phyloP scores from a whole-genome alignment of 2,113 vertebrate species.

The Oenanthe oenanthe region DNA sequence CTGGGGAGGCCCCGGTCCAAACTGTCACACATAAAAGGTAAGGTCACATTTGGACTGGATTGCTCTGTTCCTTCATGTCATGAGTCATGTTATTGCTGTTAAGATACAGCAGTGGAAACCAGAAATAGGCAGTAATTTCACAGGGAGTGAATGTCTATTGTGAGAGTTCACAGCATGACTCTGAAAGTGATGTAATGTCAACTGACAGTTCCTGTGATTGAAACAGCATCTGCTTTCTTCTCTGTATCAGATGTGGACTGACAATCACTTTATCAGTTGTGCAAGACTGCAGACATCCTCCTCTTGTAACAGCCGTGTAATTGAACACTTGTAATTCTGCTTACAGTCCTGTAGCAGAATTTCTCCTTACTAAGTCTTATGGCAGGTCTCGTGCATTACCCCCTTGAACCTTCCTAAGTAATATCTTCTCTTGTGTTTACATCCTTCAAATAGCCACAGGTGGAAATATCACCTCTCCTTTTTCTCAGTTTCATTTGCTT shows the following conservation, averaged over 20 bases:
- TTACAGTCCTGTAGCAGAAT: not conserved
- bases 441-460: not conserved
- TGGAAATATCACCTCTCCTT: not conserved
- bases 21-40: constrained; percentile 89
- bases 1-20: constrained; percentile 84
- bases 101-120: not conserved
- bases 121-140: not conserved
- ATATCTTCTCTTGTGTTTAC: not conserved
- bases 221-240: not conserved
- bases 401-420: not conserved
- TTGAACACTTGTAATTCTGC: not conserved
- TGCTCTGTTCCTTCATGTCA: not conserved
- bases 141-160: not conserved
- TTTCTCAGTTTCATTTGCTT: not conserved
- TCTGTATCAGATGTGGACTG: not conserved
- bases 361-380: not conserved
- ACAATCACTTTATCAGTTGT: not conserved
- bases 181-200: not conserved
- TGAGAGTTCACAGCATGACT: not conserved
- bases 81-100: not conserved
- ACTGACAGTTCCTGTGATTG: not conserved
- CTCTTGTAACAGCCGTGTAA: not conserved
- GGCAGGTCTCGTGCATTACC: not conserved
- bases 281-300: not conserved
- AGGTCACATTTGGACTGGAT: not conserved